phyloP scores from a whole-genome alignment of 2,888 invertebrate genomes.

The Acrocera orbiculus region DNA sequence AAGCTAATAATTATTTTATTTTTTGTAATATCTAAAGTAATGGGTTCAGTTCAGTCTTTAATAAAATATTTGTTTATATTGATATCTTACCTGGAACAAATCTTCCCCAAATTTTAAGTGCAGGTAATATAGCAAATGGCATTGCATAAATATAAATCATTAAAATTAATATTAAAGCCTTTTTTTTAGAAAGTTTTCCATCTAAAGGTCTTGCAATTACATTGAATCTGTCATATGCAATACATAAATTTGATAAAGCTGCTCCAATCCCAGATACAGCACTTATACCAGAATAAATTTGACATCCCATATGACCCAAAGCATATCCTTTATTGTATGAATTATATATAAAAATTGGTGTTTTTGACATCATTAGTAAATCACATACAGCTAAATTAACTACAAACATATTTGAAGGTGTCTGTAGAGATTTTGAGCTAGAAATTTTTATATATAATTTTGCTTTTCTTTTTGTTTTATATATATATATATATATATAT shows the following conservation, averaged over 20 bases:
- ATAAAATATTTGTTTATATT: not conserved
- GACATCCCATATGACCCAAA: constrained; percentile 53
- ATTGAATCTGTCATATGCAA: constrained; percentile 63
- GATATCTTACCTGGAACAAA: constrained; percentile 46
- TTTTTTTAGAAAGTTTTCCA: constrained; percentile 62
- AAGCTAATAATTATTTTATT: too few relatives aligned
- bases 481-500: too few relatives aligned
- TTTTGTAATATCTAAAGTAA: too few relatives aligned
- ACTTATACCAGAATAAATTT: constrained; percentile 58
- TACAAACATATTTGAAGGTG: constrained; percentile 67
- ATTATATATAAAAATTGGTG: constrained; percentile 68
- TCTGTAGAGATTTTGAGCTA: constrained; percentile 27
- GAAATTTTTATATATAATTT: not conserved
- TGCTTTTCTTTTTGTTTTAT: too few relatives aligned
- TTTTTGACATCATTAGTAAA: constrained; percentile 74
- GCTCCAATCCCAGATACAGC: constrained; percentile 66
- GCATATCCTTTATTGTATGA: constrained; percentile 64
- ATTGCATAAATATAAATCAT: constrained; percentile 58
- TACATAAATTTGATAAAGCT: constrained; percentile 63
- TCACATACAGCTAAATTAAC: constrained; percentile 68
- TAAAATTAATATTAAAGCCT: constrained; percentile 56
- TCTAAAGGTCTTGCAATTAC: constrained; percentile 70
- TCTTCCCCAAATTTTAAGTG: constrained; percentile 70
- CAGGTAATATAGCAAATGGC: constrained; percentile 67
- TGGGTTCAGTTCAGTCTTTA: not conserved